Percentiles rank a stretch among this genome's conserved stretches.
These are phyloP conservation scores for Conus ventricosus DNA, from an alignment of 1,140 invertebrate genomes.

Conservation along the genomic window DNA sequence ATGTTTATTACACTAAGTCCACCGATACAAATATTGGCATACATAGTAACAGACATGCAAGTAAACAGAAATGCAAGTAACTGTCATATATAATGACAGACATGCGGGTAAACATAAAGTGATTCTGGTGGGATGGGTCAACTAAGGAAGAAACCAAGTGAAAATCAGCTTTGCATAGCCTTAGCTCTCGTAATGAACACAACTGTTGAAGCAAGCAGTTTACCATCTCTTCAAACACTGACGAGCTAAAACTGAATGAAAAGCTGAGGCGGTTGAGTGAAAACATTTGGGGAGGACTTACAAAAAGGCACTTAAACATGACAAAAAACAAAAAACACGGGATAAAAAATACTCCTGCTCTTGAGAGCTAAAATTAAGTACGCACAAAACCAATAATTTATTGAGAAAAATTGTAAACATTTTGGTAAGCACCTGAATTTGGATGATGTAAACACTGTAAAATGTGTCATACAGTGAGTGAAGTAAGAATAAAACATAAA, in stretches of 20 bases:
- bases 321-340: neutral
- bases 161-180: neutral
- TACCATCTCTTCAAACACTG: neutral
- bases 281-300: neutral
- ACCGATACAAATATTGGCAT: neutral
- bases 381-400: neutral
- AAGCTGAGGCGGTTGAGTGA: neutral
- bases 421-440: too few species aligned
- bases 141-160: neutral
- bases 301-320: neutral
- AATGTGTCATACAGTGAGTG: too few species aligned
- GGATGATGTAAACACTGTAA: too few species aligned
- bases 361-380: neutral
- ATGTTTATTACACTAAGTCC: constrained; percentile 7
- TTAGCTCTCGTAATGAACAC: neutral
- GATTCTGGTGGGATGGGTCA: neutral
- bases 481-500: too few species aligned
- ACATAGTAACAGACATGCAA: neutral
- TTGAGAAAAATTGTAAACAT: neutral
- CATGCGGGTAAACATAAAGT: neutral
- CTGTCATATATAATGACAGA: neutral
- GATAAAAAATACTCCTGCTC: neutral
- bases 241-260: neutral
- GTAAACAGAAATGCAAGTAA: neutral
- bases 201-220: constrained; percentile 7